Conservation (phyloP, 1,140 invertebrate genomes). For the Atopsyche davidsoni region DNA sequence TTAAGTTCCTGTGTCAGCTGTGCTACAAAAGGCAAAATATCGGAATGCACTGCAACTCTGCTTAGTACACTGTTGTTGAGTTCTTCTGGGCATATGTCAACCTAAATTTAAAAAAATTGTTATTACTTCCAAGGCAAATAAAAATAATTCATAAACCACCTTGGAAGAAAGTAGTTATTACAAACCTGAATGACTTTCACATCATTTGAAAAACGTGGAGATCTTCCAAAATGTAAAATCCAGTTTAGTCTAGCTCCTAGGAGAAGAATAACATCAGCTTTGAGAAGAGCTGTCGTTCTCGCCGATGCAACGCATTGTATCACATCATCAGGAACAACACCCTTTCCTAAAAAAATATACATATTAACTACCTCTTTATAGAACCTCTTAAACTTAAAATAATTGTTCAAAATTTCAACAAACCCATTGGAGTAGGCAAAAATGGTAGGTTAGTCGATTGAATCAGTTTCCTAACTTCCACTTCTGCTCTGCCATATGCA, state of each 20-base stretch:
- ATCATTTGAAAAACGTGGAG: conserved; percentile 74
- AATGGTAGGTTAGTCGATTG: conserved; percentile 73
- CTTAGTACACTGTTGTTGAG: conserved; percentile 81
- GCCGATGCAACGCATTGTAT: conserved; percentile 74
- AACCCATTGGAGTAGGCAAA: conserved; percentile 90
- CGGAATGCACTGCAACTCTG: conserved; percentile 70
- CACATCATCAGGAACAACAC: conserved; percentile 80
- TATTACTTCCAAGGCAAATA: not conserved
- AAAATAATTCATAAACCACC: not conserved
- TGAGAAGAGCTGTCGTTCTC: conserved; percentile 75
- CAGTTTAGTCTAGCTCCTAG: conserved; percentile 92
- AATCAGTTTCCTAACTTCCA: conserved; percentile 63
- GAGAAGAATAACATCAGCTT: conserved; percentile 84
- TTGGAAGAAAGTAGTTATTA: conserved; percentile 32
- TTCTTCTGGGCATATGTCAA: conserved; percentile 87
- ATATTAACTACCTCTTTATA: not conserved
- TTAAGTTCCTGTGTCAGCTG: conserved; percentile 54
- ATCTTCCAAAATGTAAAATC: conserved; percentile 93
- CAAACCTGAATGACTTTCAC: conserved; percentile 92
- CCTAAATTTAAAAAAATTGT: conserved; percentile 43
- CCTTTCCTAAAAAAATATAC: conserved; percentile 58
- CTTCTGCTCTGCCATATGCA: conserved; percentile 75
- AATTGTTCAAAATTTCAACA: not conserved
- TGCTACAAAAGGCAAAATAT: conserved; percentile 64
- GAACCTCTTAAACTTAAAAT: not conserved